Evolutionary conservation across 1,140 invertebrate genomes (phyloP).

Genomic region (Maconellicoccus hirsutus): DNA sequence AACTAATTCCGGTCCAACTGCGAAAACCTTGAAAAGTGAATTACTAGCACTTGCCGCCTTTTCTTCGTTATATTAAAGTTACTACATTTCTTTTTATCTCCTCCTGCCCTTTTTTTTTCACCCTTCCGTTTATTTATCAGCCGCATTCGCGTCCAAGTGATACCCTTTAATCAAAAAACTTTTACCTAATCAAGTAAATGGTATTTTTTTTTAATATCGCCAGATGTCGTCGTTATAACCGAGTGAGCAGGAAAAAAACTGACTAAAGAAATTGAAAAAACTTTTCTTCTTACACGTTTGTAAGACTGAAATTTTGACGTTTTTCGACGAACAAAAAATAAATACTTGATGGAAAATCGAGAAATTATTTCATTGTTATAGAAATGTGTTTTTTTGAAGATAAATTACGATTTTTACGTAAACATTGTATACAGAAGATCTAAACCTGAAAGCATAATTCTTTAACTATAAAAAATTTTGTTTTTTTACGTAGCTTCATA

Average conservation of each 20-base stretch:
- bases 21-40: slow-evolving; percentile 4
- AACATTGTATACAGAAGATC: too few species aligned
- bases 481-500: too few species aligned
- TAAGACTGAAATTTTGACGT: slow-evolving; percentile 4
- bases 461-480: too few species aligned
- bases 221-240: slow-evolving; percentile 7
- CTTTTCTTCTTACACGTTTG: neutral
- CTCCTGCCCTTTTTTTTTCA: neutral
- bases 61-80: slow-evolving; percentile 9
- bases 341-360: neutral
- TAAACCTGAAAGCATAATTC: too few species aligned
- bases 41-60: slow-evolving; percentile 2
- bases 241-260: neutral
- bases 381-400: neutral
- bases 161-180: slow-evolving; percentile 9
- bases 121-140: neutral
- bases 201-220: slow-evolving; percentile 9
- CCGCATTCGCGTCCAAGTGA: slow-evolving; percentile 6
- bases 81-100: slow-evolving; percentile 9
- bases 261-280: neutral
- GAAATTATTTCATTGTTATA: neutral
- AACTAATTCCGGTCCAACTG: slow-evolving; percentile 7
- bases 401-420: too few species aligned
- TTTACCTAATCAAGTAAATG: slow-evolving; percentile 9
- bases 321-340: neutral